phyloP scores from a whole-genome alignment of 2,797 vertebrate species.

The Phalloptychus januarius region DNA sequence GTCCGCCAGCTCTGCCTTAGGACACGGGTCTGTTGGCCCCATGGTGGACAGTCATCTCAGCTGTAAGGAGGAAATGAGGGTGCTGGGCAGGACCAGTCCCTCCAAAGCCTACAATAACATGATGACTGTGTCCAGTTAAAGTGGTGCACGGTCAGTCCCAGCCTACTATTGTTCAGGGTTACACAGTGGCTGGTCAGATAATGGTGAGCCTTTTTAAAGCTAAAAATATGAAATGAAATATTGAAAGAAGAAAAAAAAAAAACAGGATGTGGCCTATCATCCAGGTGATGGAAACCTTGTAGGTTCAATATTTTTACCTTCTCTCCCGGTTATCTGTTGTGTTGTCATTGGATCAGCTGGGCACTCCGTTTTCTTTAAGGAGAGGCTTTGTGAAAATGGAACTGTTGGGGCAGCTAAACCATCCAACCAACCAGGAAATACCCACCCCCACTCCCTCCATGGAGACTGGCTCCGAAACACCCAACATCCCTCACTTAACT shows the following conservation, averaged over 20 bases:
- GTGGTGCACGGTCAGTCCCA: constrained; percentile 34
- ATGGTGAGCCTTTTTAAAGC: constrained; percentile 77
- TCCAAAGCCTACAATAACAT: constrained; percentile 97
- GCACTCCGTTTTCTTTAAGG: constrained; percentile 78
- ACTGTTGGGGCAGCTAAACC: constrained; percentile 88
- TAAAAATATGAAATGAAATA: constrained; percentile 79
- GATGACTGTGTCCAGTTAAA: constrained; percentile 99
- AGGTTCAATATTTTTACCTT: constrained; percentile 74
- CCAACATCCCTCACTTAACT: constrained; percentile 29
- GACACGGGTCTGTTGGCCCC: constrained; percentile 75
- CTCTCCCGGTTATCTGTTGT: constrained; percentile 80
- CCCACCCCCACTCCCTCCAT: constrained; percentile 70
- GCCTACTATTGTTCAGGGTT: constrained; percentile 72
- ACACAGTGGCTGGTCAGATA: constrained; percentile 57
- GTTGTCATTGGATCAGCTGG: constrained; percentile 81
- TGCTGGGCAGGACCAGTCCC: constrained; percentile 92
- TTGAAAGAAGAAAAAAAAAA: constrained; percentile 73
- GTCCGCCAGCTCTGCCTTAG: constrained; percentile 63
- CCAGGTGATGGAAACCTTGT: constrained; percentile 88
- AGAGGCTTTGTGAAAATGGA: constrained; percentile 84
- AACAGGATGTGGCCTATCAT: constrained; percentile 88
- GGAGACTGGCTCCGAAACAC: constrained; percentile 50
- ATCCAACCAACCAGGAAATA: constrained; percentile 81
- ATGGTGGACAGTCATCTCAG: constrained; percentile 97
- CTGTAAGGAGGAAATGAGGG: constrained; percentile 98